These are phyloP conservation scores for Hozukius guyotensis DNA, from an alignment of 2,797 vertebrate genomes.

Conservation along the genomic window DNA sequence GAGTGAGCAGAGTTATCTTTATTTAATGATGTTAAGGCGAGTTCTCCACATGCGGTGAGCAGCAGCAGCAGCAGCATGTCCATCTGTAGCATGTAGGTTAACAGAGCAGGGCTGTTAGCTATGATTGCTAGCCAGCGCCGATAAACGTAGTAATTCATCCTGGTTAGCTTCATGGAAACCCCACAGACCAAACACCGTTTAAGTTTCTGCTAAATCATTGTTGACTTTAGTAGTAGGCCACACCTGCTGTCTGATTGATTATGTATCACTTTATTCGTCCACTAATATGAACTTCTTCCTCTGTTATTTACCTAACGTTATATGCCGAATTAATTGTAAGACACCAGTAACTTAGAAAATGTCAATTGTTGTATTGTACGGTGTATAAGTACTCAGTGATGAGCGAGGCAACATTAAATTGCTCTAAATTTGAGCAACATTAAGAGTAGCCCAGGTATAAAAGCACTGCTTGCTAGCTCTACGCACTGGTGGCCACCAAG, in stretches of 20 bases:
- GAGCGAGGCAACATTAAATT: not conserved
- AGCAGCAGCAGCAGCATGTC: not conserved
- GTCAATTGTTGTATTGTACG: fast-evolving
- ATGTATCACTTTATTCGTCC: not conserved
- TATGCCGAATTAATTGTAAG: not conserved
- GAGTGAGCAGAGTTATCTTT: not conserved
- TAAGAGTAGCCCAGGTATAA: too few relatives aligned
- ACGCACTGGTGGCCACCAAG: too few relatives aligned
- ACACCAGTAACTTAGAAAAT: fast-evolving
- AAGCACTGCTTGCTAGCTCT: too few relatives aligned
- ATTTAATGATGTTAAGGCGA: not conserved
- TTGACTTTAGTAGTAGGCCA: too few relatives aligned
- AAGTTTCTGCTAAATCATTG: too few relatives aligned
- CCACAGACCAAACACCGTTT: not conserved
- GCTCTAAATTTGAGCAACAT: not conserved
- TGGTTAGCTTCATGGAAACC: fast-evolving
- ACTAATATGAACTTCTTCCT: not conserved
- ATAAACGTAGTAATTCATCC: not conserved
- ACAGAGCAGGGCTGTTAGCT: not conserved
- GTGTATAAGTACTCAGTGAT: fast-evolving
- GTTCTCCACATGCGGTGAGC: not conserved
- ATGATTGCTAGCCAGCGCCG: not conserved
- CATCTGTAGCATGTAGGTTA: not conserved
- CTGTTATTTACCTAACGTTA: not conserved
- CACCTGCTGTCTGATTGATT: too few relatives aligned